Evolutionary conservation across 2,888 invertebrate genomes (phyloP).

Genomic region (Pandemis cinnamomeana): DNA sequence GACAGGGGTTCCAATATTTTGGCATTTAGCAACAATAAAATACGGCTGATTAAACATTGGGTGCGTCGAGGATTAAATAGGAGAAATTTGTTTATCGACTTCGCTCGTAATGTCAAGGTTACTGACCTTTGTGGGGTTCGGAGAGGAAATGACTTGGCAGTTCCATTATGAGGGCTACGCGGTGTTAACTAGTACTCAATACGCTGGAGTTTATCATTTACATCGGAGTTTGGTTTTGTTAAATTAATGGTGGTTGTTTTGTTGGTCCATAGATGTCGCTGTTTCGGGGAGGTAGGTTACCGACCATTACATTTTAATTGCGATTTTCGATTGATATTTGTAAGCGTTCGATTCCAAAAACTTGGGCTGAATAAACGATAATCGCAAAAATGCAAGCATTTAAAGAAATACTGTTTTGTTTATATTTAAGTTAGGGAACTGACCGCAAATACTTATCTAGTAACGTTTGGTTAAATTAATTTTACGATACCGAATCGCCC

Average conservation of each 20-base stretch:
- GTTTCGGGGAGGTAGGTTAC: background rate
- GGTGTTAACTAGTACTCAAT: constrained; percentile 27
- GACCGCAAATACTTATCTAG: no score
- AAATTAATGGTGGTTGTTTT: background rate
- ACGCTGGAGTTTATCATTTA: constrained; percentile 21
- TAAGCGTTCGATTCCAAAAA: background rate
- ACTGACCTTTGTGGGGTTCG: constrained; percentile 57
- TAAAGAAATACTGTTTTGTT: no score
- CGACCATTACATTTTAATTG: no score
- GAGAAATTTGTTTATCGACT: constrained; percentile 53
- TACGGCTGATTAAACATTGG: constrained; percentile 58
- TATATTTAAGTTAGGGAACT: no score
- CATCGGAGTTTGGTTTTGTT: constrained; percentile 4
- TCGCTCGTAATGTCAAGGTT: constrained; percentile 60
- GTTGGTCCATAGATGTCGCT: background rate
- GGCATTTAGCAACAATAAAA: constrained; percentile 63
- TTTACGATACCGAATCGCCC: background rate
- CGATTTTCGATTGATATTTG: background rate
- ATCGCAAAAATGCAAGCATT: background rate
- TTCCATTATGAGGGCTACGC: constrained; percentile 28
- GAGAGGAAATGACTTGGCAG: constrained; percentile 49
- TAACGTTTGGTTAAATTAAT: background rate
- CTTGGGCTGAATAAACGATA: background rate
- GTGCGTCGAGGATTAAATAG: constrained; percentile 49
- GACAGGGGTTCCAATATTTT: constrained; percentile 58